Percentiles rank a stretch among this genome's conserved stretches.
Conservation (phyloP, 2,888 invertebrate species). For the Athalia circularis region DNA sequence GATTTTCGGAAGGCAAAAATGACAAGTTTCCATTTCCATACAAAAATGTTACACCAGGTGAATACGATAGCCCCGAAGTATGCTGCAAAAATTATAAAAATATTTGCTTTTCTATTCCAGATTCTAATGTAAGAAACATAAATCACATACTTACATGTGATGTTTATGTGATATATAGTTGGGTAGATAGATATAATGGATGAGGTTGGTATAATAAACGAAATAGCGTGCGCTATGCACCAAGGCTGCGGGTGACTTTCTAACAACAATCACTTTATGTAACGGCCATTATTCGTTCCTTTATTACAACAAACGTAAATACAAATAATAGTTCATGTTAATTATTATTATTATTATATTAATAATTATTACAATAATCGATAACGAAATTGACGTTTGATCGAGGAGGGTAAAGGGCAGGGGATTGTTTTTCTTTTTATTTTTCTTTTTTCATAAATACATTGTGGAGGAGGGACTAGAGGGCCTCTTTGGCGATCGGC, state of each 20-base stretch:
- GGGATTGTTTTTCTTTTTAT: background rate
- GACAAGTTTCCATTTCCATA: no score
- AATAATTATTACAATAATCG: constrained; percentile 41
- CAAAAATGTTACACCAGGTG: no score
- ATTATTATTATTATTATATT: constrained; percentile 17
- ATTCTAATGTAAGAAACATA: background rate
- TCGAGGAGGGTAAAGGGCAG: constrained; percentile 30
- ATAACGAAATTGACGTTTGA: constrained; percentile 39
- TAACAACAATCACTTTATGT: constrained; percentile 69
- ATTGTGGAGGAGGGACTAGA: constrained; percentile 66
- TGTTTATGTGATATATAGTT: constrained; percentile 50
- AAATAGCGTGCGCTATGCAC: constrained; percentile 53
- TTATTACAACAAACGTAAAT: constrained; percentile 70
- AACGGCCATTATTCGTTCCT: constrained; percentile 68
- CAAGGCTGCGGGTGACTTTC: constrained; percentile 65
- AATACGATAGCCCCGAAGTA: no score
- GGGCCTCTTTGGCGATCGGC: constrained; percentile 71
- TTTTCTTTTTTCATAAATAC: constrained; percentile 26
- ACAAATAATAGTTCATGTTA: constrained; percentile 56
- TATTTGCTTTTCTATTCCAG: background rate
- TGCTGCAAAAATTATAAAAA: no score
- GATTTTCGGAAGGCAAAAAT: no score
- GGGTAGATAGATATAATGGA: constrained; percentile 49
- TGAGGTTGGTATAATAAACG: constrained; percentile 52
- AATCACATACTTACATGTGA: background rate